Evolutionary conservation across 2,113 vertebrate genomes (phyloP), one percentile per base, ranked within the genome.

Genomic region (Alces alces): DNA sequence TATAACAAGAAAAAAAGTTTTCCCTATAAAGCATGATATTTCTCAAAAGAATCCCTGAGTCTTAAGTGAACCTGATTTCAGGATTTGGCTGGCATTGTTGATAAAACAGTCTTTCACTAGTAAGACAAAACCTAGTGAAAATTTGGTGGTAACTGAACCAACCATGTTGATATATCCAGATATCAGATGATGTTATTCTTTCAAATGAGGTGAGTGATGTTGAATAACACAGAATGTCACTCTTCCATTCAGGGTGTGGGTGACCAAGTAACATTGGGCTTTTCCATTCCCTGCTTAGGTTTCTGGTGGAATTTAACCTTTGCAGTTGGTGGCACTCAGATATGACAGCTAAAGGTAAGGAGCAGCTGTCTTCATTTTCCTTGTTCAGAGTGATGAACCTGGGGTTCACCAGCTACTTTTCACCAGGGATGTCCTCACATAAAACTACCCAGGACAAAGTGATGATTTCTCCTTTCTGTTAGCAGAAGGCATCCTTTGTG

Each of bases 281-380:
- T 99, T 66, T 43, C 93, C 70, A 79, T 95, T 19, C 27, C 98
- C 98, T 98, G 33, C 98, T 97, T 98, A 99, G 99, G 99, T 99
- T 99, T 98, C 98, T 99, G 98, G 99, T 99, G 95, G 99, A 99
- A 99, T 99, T 99, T 98, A 99, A 99, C 99, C 98, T 99, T 97
- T 99, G 99, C 99, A 99, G 99, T 98, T 99, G 99, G 99, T 99
- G 99, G 99, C 98, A 99, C 98, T 99, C 99, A 25, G 99, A 99
- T 98, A 97, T 99, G 98, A 99, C 99, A 95, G 98, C 99, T 80
- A 99, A 99, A 99, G 99, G 99, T 99, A 99, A 98, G 98, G 87
- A 50, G 47, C 7, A 19, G 14, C 89, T 50, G 45, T 76, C 92
- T 95, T 86, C 39, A 17, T 0, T 91, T 91, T 91, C 58, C 27